These are phyloP conservation scores for Drosophila eugracilis DNA, from an alignment of 1,140 invertebrate genomes.

Conservation along the genomic window DNA sequence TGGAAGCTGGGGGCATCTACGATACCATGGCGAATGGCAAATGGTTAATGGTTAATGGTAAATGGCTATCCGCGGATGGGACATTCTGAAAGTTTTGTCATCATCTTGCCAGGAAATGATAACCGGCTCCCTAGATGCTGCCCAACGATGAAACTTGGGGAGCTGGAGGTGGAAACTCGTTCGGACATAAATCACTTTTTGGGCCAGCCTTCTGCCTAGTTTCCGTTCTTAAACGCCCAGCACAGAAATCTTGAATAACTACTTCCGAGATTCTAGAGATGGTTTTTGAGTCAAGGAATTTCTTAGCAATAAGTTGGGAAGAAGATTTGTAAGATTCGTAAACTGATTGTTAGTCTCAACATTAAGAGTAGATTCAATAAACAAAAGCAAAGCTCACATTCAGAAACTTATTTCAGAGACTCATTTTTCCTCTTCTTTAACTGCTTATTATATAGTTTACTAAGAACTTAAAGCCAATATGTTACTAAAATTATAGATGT, in stretches of 20 bases:
- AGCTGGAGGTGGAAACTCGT: conserved; percentile 33
- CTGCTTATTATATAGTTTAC: too few species aligned
- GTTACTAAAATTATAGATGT: too few species aligned
- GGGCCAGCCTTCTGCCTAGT: conserved; percentile 34
- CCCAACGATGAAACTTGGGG: conserved; percentile 30
- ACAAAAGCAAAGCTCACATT: too few species aligned
- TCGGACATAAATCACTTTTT: conserved; percentile 57
- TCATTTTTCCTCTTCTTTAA: too few species aligned
- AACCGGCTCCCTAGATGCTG: conserved; percentile 69
- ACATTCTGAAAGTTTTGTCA: conserved; percentile 71
- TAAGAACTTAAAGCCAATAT: too few species aligned
- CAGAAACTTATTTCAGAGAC: too few species aligned
- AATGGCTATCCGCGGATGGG: conserved; percentile 30
- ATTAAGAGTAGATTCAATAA: too few species aligned
- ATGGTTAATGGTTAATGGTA: too few species aligned
- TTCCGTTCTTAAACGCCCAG: conserved; percentile 4
- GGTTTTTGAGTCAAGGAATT: not conserved
- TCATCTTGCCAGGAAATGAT: conserved; percentile 75
- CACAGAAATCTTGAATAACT: not conserved
- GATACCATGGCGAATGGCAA: conserved; percentile 5
- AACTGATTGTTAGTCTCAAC: too few species aligned
- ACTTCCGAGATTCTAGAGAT: not conserved
- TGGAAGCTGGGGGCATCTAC: conserved; percentile 1
- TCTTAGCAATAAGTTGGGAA: not conserved
- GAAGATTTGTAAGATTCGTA: too few species aligned